Percentiles rank a stretch among this genome's conserved stretches.
Conservation (phyloP, 2,797 vertebrate species). For the Parauchenoglanis punctatus region DNA sequence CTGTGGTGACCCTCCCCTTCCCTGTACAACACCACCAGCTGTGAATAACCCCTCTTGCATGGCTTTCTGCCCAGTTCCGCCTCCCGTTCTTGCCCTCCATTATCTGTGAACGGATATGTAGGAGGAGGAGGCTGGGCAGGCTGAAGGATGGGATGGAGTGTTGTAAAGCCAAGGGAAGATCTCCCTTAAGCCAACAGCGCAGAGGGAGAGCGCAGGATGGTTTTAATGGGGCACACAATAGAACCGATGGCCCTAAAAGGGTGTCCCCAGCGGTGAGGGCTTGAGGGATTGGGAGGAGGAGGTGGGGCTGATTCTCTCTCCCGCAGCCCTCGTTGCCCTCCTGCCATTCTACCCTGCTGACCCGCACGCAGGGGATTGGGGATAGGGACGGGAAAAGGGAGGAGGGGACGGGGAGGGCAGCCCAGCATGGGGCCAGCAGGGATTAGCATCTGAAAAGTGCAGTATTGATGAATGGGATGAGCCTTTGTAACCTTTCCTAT, state of each 20-base stretch:
- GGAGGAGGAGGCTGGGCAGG: constrained; percentile 63
- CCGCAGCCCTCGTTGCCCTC: constrained; percentile 44
- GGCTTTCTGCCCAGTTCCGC: constrained; percentile 55
- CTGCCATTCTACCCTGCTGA: constrained; percentile 72
- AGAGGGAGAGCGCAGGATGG: constrained; percentile 51
- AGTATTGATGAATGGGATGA: constrained; percentile 78
- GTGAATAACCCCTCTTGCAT: constrained; percentile 51
- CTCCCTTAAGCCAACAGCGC: constrained; percentile 71
- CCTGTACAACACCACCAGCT: constrained; percentile 58
- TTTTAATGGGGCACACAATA: constrained; percentile 58
- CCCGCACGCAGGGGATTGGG: constrained; percentile 62
- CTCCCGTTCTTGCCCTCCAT: constrained; percentile 22
- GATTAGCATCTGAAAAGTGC: constrained; percentile 78
- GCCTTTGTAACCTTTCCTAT: constrained; percentile 64
- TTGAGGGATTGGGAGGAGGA: constrained; percentile 31
- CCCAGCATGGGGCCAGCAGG: constrained; percentile 65
- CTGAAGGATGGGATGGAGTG: constrained; percentile 32
- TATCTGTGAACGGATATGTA: constrained; percentile 52
- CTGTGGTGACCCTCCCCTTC: constrained; percentile 57
- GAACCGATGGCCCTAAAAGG: constrained; percentile 53
- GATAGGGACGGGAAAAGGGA: constrained; percentile 37
- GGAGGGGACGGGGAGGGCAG: constrained; percentile 58
- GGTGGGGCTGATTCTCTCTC: constrained; percentile 46
- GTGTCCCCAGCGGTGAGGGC: constrained; percentile 57
- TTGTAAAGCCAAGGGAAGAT: constrained; percentile 65